These are phyloP conservation scores for Sthenelais limicola DNA, from an alignment of 2,888 invertebrate species.

Conservation along the genomic window DNA sequence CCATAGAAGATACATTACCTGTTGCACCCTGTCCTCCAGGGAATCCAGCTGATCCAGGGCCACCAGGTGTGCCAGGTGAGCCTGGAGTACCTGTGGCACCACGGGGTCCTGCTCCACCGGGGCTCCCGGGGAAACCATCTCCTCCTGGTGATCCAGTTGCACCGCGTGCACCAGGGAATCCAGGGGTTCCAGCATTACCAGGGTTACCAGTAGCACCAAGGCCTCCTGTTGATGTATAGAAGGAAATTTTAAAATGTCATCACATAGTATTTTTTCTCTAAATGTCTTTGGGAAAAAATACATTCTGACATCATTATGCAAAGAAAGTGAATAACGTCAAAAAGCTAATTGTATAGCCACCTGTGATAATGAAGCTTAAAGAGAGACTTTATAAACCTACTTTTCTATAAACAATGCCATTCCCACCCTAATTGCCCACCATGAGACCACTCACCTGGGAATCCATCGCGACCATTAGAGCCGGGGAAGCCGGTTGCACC, in stretches of 20 bases:
- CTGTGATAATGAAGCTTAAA: too few relatives aligned
- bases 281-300: too few relatives aligned
- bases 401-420: too few relatives aligned
- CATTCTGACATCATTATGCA: too few relatives aligned
- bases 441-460: background rate
- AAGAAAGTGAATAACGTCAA: too few relatives aligned
- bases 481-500: conserved; percentile 1
- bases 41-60: conserved; percentile 54
- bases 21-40: conserved; percentile 47
- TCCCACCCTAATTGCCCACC: too few relatives aligned
- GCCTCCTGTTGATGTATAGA: too few relatives aligned
- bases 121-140: conserved; percentile 1
- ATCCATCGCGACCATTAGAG: background rate
- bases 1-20: conserved; percentile 3
- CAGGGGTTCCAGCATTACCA: background rate
- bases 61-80: conserved; percentile 1
- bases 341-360: too few relatives aligned
- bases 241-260: too few relatives aligned
- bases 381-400: too few relatives aligned
- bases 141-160: background rate
- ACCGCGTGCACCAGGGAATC: background rate
- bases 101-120: background rate
- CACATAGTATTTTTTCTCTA: too few relatives aligned
- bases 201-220: conserved; percentile 3
- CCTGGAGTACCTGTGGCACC: background rate